Evolutionary conservation across 1,140 invertebrate species (phyloP), one percentile per base, ranked within the genome.

Genomic region (Scylla paramamosain): DNA sequence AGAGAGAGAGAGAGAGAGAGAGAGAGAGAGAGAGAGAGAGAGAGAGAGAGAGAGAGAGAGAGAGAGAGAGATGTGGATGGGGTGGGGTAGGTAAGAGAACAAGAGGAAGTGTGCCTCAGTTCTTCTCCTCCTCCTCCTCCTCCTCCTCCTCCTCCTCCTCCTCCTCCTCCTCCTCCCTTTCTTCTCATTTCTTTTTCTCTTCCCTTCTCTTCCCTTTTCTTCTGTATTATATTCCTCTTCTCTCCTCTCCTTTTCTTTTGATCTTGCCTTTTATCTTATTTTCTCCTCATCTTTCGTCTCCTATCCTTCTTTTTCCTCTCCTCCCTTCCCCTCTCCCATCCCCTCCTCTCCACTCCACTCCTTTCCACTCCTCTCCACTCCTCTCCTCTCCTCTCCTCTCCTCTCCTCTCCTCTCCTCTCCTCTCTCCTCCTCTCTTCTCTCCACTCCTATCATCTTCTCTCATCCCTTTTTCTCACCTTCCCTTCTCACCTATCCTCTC

Each of bases 31-130:
- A 77, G 67, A 77, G 67, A 77, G 67, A 77, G 67, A 77, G 67
- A 77, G 67, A 77, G 67, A 77, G 67, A 77, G 67, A 77, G 67
- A 77, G 67, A 77, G 67, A 77, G 52, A 59, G 52, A 59, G 52
- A 59, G 52, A 77, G 67, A n/a, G 67, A n/a, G 67, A n/a, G 20
- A 39, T n/a, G n/a, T n/a, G n/a, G n/a, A 39, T 39, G 39, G 59
- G 25, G 67, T 20, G 67, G 6, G 67, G 20, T 12, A 77, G 25
- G n/a, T 20, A 77, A n/a, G 67, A 77, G 67, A 77, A 25, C 20
- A 77, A n/a, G 67, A 77, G 67, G 67, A 77, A 77, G 67, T 77
- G 67, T 77, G 67, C 20, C n/a, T 77, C 67, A 77, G 67, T n/a
- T 77, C 67, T n/a, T 8, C n/a, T n/a, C 20, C 67, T 20, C 20